phyloP scores from a whole-genome alignment of 30 jellyfish, hydroid and myxozoan species.

The Cassiopea andromeda region DNA sequence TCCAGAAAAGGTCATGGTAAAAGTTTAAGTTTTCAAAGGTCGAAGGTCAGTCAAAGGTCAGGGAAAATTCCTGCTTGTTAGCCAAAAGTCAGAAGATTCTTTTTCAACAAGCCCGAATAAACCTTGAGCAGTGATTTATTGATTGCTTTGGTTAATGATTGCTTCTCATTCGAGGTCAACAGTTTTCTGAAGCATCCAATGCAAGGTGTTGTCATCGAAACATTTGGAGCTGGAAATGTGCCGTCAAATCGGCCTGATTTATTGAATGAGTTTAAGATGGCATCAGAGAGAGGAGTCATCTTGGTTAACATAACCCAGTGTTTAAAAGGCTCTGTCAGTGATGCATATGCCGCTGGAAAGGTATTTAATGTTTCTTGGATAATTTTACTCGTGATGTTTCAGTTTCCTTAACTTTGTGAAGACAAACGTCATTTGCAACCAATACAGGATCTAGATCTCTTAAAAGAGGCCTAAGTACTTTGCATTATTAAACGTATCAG shows the following conservation, averaged over 20 bases:
- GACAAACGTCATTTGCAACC: no score
- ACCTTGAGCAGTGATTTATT: background rate
- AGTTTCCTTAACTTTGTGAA: background rate
- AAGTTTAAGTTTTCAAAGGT: no score
- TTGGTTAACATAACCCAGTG: conserved; percentile 90
- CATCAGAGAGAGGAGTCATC: conserved; percentile 86
- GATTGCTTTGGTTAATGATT: conserved; percentile 1
- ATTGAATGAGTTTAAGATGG: conserved; percentile 77
- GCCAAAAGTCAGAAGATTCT: no score
- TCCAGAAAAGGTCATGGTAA: no score
- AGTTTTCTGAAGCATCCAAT: conserved; percentile 88
- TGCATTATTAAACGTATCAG: no score
- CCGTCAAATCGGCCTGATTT: conserved; percentile 97
- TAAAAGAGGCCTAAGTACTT: no score
- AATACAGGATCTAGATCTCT: no score
- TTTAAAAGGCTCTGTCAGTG: conserved; percentile 86
- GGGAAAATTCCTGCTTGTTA: no score
- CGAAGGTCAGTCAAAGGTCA: no score
- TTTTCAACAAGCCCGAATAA: no score
- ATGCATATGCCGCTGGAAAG: conserved; percentile 97
- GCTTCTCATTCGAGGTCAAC: conserved; percentile 31
- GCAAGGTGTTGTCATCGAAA: conserved; percentile 92
- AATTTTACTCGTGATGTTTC: background rate
- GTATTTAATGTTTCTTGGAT: background rate
- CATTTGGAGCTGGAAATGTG: conserved; percentile 97